Percentiles rank a stretch among this genome's conserved stretches.
Conservation (phyloP, 2,113 vertebrate genomes). For the Indri indri region DNA sequence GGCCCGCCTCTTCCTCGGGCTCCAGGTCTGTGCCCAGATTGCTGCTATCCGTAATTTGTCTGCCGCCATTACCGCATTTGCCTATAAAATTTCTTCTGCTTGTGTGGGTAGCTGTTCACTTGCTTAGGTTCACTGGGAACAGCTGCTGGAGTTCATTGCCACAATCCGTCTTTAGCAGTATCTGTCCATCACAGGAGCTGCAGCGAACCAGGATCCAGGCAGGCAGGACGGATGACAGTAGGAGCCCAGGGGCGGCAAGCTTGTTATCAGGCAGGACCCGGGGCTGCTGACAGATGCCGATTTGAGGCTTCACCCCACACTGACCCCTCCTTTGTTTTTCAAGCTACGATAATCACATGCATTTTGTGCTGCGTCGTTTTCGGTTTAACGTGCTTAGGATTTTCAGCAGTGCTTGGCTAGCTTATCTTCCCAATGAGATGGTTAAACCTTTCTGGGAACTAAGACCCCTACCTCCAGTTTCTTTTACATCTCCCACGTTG, state of each 20-base stretch:
- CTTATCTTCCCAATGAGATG: background rate
- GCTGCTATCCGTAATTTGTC: background rate
- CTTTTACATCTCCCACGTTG: background rate
- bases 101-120: background rate
- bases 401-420: background rate
- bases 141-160: background rate
- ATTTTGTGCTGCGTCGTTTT: background rate
- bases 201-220: fast-evolving
- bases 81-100: background rate
- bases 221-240: background rate
- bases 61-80: background rate
- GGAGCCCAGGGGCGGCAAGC: background rate
- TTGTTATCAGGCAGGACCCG: fast-evolving
- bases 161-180: background rate
- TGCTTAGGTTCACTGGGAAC: background rate
- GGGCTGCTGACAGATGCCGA: fast-evolving
- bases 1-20: background rate
- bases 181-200: background rate
- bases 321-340: background rate
- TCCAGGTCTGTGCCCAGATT: background rate
- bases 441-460: background rate
- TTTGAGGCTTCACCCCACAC: background rate
- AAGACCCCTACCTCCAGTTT: background rate
- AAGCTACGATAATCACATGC: fast-evolving
- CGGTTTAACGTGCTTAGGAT: background rate